A percentile compares a stretch with the other conserved stretches of the same genome.
Conservation (phyloP, 1,140 invertebrate species). For the Heliothis subflexa region DNA sequence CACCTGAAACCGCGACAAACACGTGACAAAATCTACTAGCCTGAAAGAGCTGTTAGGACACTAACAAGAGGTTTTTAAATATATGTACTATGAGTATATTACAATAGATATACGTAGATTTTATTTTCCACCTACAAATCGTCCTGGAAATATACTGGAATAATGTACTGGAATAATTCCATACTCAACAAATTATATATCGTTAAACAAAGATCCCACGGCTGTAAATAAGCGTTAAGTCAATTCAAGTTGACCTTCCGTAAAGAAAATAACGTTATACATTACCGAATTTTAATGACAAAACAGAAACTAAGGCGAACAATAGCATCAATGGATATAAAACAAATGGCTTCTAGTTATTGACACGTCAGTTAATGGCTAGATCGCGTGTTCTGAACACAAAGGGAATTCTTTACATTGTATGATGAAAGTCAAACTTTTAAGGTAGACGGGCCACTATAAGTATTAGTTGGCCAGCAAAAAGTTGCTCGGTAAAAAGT, state of each 20-base stretch:
- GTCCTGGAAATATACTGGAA: too few species aligned
- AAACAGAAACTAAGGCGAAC: background rate
- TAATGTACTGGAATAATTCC: too few species aligned
- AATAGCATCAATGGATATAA: conserved; percentile 30
- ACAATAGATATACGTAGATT: too few species aligned
- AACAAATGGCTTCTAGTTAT: conserved; percentile 54
- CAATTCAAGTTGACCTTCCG: conserved; percentile 4
- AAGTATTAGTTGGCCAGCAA: background rate
- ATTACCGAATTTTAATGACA: conserved; percentile 13
- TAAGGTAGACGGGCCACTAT: conserved; percentile 3
- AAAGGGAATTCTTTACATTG: conserved; percentile 60
- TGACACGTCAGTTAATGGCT: conserved; percentile 65
- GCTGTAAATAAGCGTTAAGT: background rate
- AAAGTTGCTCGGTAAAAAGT: conserved; percentile 8
- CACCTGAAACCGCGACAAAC: too few species aligned
- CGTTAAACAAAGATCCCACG: background rate
- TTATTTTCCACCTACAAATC: too few species aligned
- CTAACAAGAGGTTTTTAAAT: too few species aligned
- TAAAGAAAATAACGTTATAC: conserved; percentile 7
- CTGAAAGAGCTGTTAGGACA: too few species aligned
- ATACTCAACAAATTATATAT: too few species aligned
- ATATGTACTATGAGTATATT: too few species aligned
- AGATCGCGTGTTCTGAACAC: conserved; percentile 64
- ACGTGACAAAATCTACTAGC: too few species aligned
- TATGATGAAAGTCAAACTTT: conserved; percentile 30